Base-by-base conservation (phyloP, 2,797 vertebrate species). In the Furcifer pardalis region DNA sequence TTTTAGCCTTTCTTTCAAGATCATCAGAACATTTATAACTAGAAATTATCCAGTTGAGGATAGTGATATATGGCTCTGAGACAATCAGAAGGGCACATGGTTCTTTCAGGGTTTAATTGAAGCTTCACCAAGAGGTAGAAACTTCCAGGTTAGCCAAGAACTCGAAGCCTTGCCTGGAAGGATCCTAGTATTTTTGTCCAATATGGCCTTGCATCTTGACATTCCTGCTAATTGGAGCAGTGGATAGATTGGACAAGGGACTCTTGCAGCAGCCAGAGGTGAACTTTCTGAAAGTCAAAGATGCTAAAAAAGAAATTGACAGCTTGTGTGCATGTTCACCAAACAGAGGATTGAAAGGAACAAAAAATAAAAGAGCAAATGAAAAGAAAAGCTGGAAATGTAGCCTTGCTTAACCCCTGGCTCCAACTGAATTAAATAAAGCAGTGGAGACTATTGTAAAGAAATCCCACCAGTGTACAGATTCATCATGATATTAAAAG, bases 381-480 rank as follows among this genome's bases (percentile, higher is more conserved):
- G 3, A n/a, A 63, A 17, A 73, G 49, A 7, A 30, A 73, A 60
- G 13, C 44, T 12, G 15, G 10, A 56, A 65, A 59, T 59, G 27
- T 73, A 73, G 72, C 77, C 63, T 87, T 66, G 63, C 56, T 84
- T 84, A 40, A 69, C n/a, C 46, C 77, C 80, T 42, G 17, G 23
- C 77, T 88, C 37, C 40, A 30, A 40, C 44, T 73, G 37, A 60
- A 71, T 86, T 77, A 72, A 77, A 27, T 56, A 78, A 75, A 25
- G 83, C 2, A 66, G 37, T 71, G 23, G 10, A 23, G 65, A 71
- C 32, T 76, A 40, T 35, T 12, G 60, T 32, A 77, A 46, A 81
- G 56, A 83, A 46, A 73, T 80, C 37, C 25, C 27, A 63, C 35
- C 32, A 37, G 19, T 6, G 23, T 44, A 46, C 42, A 17, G 35